Evolutionary conservation across 2,797 vertebrate genomes (phyloP), one percentile per base, ranked within the genome.

Genomic region (Falco naumanni): DNA sequence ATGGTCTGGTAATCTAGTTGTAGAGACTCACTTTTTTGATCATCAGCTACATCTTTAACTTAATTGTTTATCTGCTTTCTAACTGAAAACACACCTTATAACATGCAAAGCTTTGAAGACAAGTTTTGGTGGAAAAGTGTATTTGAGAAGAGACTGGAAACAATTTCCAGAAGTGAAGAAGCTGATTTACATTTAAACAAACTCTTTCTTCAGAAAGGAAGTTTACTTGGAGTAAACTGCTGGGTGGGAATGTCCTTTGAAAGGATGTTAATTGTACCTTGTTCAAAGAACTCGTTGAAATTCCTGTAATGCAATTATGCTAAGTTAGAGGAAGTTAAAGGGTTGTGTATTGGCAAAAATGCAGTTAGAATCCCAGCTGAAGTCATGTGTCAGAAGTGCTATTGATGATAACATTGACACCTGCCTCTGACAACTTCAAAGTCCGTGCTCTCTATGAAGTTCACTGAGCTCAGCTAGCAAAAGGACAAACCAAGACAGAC

Each of bases 271-370:
- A 96, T 95, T 96, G 93, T 91, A 77, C 66, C 91, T 96, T 72
- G 50, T 97, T 97, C 95, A 97, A 96, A 97, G 94, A 93, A 68
- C 74, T 94, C 95, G 95, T 97, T 97, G 97, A 97, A 97, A 97
- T 96, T 63, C 89, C 91, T 92, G 45, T 94, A 94, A 96, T 95
- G 84, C 93, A 96, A 97, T 97, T 95, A 97, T 97, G 96, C 81
- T 93, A 96, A 97, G 75, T 77, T 82, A 91, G 82, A 95, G 89
- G 95, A 95, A 97, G 95, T 89, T 75, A 84, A 96, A 95, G 59
- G 83, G 65, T 84, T 94, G 95, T 84, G 87, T 92, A 96, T 80
- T 96, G 93, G 89, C 65, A 86, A 95, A 97, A 96, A 95, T 25
- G 77, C 87, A 90, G 92, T 95, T 93, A 97, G 92, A 89, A 94